phyloP scores from a whole-genome alignment of 2,888 invertebrate genomes.

The Himalopsyche anomala region DNA sequence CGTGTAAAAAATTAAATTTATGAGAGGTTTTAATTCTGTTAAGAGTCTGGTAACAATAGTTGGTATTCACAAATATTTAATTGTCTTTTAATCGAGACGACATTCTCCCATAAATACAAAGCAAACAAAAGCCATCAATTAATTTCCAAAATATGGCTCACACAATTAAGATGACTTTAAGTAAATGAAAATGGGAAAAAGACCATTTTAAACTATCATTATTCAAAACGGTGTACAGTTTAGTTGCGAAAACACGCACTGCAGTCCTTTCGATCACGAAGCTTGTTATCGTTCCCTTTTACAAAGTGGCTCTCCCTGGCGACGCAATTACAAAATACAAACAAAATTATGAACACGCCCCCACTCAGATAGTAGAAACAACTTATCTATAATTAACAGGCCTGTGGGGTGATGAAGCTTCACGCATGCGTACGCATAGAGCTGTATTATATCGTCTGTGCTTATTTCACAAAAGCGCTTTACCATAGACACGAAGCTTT shows the following conservation, averaged over 20 bases:
- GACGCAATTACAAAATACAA: constrained; percentile 55
- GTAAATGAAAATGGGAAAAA: neutral
- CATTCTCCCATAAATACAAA: neutral
- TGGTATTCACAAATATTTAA: neutral
- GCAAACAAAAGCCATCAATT: neutral
- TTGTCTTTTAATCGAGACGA: neutral
- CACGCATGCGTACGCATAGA: neutral
- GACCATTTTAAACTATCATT: neutral
- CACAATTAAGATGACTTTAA: neutral
- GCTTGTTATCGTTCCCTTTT: neutral
- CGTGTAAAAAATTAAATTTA: no score
- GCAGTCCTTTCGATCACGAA: constrained; percentile 3
- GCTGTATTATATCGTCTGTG: neutral
- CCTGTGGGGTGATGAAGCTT: constrained; percentile 11
- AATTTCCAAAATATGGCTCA: neutral
- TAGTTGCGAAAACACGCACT: constrained; percentile 1
- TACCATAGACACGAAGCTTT: no score
- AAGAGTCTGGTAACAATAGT: no score
- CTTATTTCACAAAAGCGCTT: neutral
- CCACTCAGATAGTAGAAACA: constrained; percentile 2
- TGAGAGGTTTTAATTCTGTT: no score
- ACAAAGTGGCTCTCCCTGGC: constrained; percentile 24
- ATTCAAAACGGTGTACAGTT: neutral
- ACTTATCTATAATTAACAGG: constrained; percentile 43
- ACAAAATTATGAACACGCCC: constrained; percentile 52